These are phyloP conservation scores for Petrolisthes manimaculis DNA, from an alignment of 2,888 invertebrate species.

Conservation along the genomic window DNA sequence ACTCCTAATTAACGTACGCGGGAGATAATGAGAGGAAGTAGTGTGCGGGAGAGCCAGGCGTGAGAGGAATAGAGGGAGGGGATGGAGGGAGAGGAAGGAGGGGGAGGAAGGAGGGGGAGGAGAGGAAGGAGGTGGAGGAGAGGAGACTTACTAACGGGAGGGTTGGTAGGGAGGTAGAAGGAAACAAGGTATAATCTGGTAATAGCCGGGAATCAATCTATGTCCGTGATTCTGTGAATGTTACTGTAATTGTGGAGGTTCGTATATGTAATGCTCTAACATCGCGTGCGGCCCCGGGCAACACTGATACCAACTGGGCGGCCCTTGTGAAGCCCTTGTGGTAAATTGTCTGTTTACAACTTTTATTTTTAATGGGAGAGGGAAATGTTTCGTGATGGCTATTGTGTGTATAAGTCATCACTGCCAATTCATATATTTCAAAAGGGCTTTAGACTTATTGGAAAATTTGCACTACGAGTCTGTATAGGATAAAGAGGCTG, in stretches of 20 bases:
- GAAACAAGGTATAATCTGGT: constrained; percentile 52
- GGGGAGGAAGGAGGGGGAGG: background rate
- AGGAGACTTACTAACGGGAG: background rate
- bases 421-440: no score
- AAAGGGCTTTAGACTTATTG: no score
- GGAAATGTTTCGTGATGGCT: no score
- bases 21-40: constrained; percentile 23
- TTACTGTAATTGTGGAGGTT: constrained; percentile 36
- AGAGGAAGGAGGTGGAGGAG: constrained; percentile 1
- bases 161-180: constrained; percentile 11
- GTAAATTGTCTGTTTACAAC: no score
- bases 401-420: no score
- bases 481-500: no score
- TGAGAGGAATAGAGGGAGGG: background rate
- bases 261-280: constrained; percentile 35
- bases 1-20: constrained; percentile 20
- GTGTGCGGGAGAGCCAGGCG: constrained; percentile 18
- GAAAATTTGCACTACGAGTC: no score
- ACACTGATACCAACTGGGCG: no score
- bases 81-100: background rate
- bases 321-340: no score
- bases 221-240: constrained; percentile 54
- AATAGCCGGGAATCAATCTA: constrained; percentile 58
- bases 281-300: constrained; percentile 30
- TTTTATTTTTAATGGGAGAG: no score